A percentile compares a stretch with the other conserved stretches of the same genome.
Evolutionary conservation across 1,140 invertebrate genomes (phyloP).

Genomic region (Hormaphis cornu): DNA sequence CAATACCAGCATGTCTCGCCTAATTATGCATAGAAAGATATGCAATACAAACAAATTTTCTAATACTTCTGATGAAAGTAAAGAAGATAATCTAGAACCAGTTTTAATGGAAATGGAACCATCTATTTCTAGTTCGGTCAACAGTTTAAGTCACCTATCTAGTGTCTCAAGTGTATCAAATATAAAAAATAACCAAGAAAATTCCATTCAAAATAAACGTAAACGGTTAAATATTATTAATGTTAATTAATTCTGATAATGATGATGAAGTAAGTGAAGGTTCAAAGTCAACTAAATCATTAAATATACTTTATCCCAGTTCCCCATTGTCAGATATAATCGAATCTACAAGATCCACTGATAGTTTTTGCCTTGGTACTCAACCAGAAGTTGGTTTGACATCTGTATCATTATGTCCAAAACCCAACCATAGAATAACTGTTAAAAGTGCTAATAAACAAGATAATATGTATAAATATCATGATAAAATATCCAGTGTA

Average conservation of each 20-base stretch:
- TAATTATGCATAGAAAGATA: background rate
- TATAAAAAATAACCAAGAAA: background rate
- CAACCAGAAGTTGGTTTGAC: background rate
- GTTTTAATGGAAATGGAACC: background rate
- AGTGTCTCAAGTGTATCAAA: background rate
- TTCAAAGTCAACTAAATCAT: background rate
- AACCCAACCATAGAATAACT: too few relatives aligned
- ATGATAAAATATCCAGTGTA: slow-evolving; percentile 4
- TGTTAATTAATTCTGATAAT: background rate
- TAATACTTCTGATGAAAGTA: background rate
- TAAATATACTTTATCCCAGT: background rate
- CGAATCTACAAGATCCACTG: too few relatives aligned
- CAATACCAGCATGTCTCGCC: background rate
- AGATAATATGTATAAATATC: background rate
- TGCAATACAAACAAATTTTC: background rate
- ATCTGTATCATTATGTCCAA: background rate
- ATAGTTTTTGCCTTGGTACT: background rate
- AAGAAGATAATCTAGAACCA: background rate
- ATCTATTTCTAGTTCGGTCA: too few relatives aligned
- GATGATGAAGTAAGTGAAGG: background rate
- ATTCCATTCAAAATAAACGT: background rate
- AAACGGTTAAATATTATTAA: slow-evolving; percentile 1
- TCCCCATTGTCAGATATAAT: too few relatives aligned
- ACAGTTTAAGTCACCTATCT: background rate
- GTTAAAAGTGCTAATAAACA: background rate